phyloP scores from a whole-genome alignment of 2,113 vertebrate genomes.

The Muntiacus reevesi region DNA sequence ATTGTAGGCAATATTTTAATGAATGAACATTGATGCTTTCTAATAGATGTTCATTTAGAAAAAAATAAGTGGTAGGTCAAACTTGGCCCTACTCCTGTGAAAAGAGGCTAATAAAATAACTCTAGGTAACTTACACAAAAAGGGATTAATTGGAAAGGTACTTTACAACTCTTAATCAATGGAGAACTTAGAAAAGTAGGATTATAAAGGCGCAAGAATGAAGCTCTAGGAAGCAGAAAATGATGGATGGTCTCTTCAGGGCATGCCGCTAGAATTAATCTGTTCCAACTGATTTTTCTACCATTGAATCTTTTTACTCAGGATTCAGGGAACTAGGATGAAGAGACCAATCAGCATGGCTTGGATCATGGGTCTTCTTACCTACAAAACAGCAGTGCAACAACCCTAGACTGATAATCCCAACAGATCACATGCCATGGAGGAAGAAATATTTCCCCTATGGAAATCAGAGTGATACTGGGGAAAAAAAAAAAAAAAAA shows the following conservation, averaged over 20 bases:
- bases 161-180: not conserved
- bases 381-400: not conserved
- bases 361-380: not conserved
- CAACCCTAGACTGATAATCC: not conserved
- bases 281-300: not conserved
- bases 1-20: not conserved
- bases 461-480: not conserved
- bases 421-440: not conserved
- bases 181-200: not conserved
- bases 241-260: not conserved
- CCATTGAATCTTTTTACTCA: not conserved
- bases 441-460: not conserved
- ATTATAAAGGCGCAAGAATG: not conserved
- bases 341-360: not conserved
- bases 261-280: not conserved
- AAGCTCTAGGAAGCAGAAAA: not conserved
- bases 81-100: not conserved
- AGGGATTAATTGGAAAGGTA: not conserved
- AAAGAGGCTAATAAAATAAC: not conserved
- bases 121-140: not conserved
- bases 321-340: not conserved
- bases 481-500: not conserved
- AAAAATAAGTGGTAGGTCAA: not conserved
- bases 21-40: not conserved
- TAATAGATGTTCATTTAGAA: not conserved